Evolutionary conservation across 2,113 vertebrate species (phyloP).

Genomic region (Toxotes chatareus): DNA sequence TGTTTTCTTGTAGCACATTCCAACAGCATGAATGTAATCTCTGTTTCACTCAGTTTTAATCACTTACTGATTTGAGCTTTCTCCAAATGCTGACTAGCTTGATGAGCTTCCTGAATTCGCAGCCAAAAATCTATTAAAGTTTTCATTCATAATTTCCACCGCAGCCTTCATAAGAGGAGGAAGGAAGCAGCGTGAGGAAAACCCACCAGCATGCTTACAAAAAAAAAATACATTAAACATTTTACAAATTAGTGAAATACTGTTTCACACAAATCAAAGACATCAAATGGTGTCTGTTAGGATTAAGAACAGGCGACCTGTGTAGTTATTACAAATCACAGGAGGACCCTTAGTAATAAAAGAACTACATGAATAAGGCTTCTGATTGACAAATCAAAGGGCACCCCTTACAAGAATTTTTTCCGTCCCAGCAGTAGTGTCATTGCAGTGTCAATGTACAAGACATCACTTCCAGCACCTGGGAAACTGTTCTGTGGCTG

Average conservation of each 20-base stretch:
- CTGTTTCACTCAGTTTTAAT: conserved; percentile 35
- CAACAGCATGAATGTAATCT: not conserved
- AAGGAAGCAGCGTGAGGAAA: conserved; percentile 1
- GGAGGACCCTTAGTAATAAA: conserved; percentile 13
- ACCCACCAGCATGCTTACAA: not conserved
- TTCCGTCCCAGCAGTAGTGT: conserved; percentile 27
- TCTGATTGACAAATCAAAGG: conserved; percentile 48
- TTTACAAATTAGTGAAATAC: conserved; percentile 4
- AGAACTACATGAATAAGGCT: conserved; percentile 29
- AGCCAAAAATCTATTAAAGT: conserved; percentile 57
- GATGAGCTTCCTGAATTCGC: conserved; percentile 47
- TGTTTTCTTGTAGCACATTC: conserved; percentile 3
- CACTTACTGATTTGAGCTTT: conserved; percentile 28
- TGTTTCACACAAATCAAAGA: conserved; percentile 11
- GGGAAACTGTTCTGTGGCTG: not conserved
- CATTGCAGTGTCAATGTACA: conserved; percentile 19
- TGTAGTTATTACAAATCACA: conserved; percentile 43
- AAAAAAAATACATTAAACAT: conserved; percentile 9
- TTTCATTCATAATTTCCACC: conserved; percentile 61
- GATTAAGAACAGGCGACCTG: conserved; percentile 29
- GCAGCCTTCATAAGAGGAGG: conserved; percentile 36
- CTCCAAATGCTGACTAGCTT: conserved; percentile 54
- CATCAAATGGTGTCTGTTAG: not conserved
- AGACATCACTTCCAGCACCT: conserved; percentile 23
- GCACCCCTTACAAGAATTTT: conserved; percentile 15